Conservation (phyloP, 1,140 invertebrate genomes). For the Mesaphorura yosii region DNA sequence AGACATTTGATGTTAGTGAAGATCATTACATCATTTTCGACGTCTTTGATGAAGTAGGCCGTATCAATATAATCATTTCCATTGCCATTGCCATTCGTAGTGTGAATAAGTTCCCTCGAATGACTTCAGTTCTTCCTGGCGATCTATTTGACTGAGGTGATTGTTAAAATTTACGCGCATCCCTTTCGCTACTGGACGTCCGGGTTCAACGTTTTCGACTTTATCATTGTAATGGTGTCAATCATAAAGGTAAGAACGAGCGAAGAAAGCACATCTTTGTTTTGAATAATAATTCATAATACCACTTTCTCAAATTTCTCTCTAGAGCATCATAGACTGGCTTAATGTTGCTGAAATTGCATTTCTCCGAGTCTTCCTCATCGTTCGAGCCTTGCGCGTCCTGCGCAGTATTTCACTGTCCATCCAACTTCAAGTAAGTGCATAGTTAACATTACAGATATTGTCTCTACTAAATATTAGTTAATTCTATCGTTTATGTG, state of each 20-base stretch:
- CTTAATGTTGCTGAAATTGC: constrained; percentile 5
- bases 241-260: constrained; percentile 11
- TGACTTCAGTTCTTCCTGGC: constrained; percentile 23
- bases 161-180: constrained; percentile 24
- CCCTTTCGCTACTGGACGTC: constrained; percentile 21
- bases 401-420: constrained; percentile 23
- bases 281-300: not conserved
- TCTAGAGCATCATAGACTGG: constrained; percentile 20
- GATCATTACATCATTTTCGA: constrained; percentile 7
- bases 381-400: constrained; percentile 23
- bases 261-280: not conserved
- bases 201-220: constrained; percentile 30
- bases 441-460: too few species aligned
- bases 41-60: constrained; percentile 14
- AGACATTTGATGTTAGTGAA: constrained; percentile 12
- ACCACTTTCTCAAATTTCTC: not conserved
- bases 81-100: too few species aligned
- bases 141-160: constrained; percentile 18
- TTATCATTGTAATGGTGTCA: constrained; percentile 15
- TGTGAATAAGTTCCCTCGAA: too few species aligned
- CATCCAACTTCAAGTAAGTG: constrained; percentile 21
- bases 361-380: constrained; percentile 11
- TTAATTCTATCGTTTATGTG: not conserved
- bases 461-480: too few species aligned
- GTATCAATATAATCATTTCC: too few species aligned